Base-by-base conservation (phyloP, 2,113 vertebrate species). In the Podarcis raffonei region DNA sequence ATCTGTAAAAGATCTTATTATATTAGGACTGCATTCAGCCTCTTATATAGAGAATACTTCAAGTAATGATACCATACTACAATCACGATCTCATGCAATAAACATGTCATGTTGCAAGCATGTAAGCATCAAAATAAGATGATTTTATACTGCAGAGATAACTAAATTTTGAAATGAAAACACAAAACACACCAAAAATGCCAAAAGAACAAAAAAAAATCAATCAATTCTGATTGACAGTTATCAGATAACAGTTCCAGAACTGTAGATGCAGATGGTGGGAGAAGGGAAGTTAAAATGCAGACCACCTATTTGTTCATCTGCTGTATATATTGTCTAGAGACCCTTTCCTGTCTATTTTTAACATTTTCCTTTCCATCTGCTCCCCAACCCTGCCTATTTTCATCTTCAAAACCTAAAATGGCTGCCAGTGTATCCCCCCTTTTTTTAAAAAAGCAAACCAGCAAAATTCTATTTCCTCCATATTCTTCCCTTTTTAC, bases 321-420 rank as follows among this genome's bases (percentile, higher is more conserved):
- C 90, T 94, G 48, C 9, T 53, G 11, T 80, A 90, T n/a, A 90
- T 66, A 92, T 78, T 93, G 75, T 8, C 76, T 93, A 89, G 80
- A 91, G 74, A 35, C 6, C 88, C 87, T 92, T 87, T 48, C 92
- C 87, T 87, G 81, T 87, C 83, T 91, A 86, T 88, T 92, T 93
- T 57, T 95, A 90, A 93, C 90, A 90, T 86, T 90, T 87, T 91
- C 88, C 30, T 93, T 95, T 94, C 84, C 91, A 88, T 93, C 93
- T 94, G 71, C 84, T 92, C 30, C 89, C 92, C 93, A 91, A 92
- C 90, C 90, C 92, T 95, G 93, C 94, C 91, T 94, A 93, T 95
- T 93, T 66, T 94, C 87, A 92, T 95, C 92, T 93, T 90, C 84
- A 75, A 77, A 89, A 81, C 90, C 91, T 93, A 94, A 95, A 95